Percentiles rank a stretch among this genome's conserved stretches.
Evolutionary conservation across 2,797 vertebrate genomes (phyloP).

Genomic region (Mus minutoides): DNA sequence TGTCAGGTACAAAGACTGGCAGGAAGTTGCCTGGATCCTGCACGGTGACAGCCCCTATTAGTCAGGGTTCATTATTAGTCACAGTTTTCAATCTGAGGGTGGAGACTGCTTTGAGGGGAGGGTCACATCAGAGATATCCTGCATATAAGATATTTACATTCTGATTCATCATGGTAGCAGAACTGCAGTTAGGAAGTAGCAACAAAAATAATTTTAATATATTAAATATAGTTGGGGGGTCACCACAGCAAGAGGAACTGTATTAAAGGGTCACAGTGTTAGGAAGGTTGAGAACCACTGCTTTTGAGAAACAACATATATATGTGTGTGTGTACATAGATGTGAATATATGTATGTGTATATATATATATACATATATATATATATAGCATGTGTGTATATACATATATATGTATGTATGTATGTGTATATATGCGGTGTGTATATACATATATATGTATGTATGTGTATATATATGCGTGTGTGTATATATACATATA

Average conservation of each 20-base stretch:
- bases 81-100: background rate
- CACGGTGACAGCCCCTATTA: too few species aligned
- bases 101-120: background rate
- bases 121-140: background rate
- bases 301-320: background rate
- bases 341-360: accelerated
- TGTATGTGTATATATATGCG: too few species aligned
- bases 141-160: background rate
- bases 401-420: too few species aligned
- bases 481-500: too few species aligned
- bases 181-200: background rate
- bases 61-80: background rate
- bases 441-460: too few species aligned
- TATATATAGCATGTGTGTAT: too few species aligned
- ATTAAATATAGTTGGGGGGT: background rate
- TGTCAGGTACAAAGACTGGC: background rate
- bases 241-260: background rate
- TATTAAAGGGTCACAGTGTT: background rate
- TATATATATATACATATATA: background rate
- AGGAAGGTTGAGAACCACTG: background rate
- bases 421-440: too few species aligned
- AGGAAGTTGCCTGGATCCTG: background rate
- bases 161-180: background rate
- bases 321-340: background rate
- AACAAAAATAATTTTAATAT: background rate